Conservation (phyloP, 2,888 invertebrate species). For the Endomychus coccineus region DNA sequence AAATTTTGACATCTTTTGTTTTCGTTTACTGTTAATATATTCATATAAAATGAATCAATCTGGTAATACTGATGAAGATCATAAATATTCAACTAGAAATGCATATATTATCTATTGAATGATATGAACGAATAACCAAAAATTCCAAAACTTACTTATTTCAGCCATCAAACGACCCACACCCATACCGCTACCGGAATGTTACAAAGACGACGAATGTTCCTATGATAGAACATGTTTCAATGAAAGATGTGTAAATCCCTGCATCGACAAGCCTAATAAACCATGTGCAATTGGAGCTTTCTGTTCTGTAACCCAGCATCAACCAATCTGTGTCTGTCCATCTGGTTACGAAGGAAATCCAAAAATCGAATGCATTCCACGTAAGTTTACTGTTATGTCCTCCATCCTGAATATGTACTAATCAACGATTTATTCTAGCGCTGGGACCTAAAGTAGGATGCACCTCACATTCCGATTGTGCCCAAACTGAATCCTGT, state of each 20-base stretch:
- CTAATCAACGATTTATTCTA: conserved; percentile 31
- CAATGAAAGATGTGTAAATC: conserved; percentile 71
- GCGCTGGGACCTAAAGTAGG: conserved; percentile 59
- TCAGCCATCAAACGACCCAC: conserved; percentile 45
- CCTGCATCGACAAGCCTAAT: conserved; percentile 57
- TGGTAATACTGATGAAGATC: too few species aligned
- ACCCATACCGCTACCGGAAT: conserved; percentile 53
- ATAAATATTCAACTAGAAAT: too few species aligned
- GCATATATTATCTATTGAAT: too few species aligned
- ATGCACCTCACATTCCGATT: conserved; percentile 73
- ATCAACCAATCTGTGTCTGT: conserved; percentile 71
- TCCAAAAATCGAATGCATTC: conserved; percentile 62
- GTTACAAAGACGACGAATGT: conserved; percentile 73
- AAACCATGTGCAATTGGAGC: conserved; percentile 72
- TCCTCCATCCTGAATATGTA: too few species aligned
- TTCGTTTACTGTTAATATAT: too few species aligned
- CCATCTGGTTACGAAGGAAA: conserved; percentile 72
- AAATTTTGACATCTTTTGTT: too few species aligned
- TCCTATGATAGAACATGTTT: conserved; percentile 64
- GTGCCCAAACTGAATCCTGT: conserved; percentile 75
- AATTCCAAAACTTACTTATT: conserved; percentile 12
- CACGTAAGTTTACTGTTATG: conserved; percentile 72
- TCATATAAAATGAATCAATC: too few species aligned
- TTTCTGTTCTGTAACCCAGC: conserved; percentile 73
- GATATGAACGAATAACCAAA: too few species aligned